These are phyloP conservation scores for Egretta garzetta DNA, from an alignment of 2,113 vertebrate genomes.

Conservation along the genomic window DNA sequence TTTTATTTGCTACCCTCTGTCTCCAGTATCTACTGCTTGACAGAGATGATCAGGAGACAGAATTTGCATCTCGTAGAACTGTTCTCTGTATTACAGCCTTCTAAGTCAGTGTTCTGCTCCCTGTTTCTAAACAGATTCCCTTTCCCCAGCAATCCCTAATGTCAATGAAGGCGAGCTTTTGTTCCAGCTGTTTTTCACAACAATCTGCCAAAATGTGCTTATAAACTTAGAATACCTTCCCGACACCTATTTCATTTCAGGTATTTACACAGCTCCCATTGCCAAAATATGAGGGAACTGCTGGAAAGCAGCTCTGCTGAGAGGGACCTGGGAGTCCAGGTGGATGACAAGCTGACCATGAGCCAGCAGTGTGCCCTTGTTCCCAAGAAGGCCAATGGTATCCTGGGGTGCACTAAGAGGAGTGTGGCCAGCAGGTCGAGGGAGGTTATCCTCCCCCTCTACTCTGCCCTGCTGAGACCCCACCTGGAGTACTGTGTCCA, in stretches of 20 bases:
- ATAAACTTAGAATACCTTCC: background rate
- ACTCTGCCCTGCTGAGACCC: no score
- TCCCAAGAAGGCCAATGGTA: no score
- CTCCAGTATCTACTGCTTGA: background rate
- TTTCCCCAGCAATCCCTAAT: background rate
- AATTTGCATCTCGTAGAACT: background rate
- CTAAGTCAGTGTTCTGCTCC: background rate
- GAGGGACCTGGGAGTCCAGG: no score
- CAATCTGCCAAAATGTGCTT: background rate
- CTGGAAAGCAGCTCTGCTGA: no score
- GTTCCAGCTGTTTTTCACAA: background rate
- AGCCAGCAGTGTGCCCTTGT: no score
- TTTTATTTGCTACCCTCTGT: background rate
- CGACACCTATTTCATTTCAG: background rate
- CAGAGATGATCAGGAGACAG: background rate
- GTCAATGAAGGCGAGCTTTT: background rate
- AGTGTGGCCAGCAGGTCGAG: no score
- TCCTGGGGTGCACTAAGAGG: no score
- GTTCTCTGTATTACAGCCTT: background rate
- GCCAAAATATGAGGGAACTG: background rate
- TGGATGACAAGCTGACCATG: no score
- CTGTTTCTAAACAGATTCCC: background rate
- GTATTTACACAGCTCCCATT: background rate
- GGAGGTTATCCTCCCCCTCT: no score
- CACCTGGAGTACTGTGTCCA: no score